Evolutionary conservation across 2,888 invertebrate genomes (phyloP).

Genomic region (Dryadula phaetusa): DNA sequence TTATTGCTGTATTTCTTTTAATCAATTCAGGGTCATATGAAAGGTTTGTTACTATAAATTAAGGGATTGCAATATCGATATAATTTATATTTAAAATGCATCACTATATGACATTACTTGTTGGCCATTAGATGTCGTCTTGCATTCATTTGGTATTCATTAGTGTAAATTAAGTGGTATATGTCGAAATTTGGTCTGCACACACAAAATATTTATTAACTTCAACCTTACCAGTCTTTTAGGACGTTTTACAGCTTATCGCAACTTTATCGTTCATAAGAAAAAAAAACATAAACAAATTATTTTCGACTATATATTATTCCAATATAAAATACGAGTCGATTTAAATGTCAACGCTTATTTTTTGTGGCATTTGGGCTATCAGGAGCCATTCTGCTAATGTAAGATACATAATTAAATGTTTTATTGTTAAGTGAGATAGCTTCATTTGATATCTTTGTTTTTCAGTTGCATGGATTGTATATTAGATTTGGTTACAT

Average conservation of each 20-base stretch:
- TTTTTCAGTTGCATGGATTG: constrained; percentile 59
- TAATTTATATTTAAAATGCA: constrained; percentile 17
- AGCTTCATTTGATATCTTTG: constrained; percentile 71
- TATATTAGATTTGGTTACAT: constrained; percentile 52
- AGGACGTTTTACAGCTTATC: constrained; percentile 58
- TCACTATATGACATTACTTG: constrained; percentile 34
- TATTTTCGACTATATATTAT: constrained; percentile 42
- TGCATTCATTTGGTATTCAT: constrained; percentile 79
- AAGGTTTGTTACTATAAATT: background rate
- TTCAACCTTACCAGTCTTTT: constrained; percentile 62
- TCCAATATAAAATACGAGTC: constrained; percentile 40
- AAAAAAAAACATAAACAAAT: constrained; percentile 43
- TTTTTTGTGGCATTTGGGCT: constrained; percentile 57
- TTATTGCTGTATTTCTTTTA: background rate
- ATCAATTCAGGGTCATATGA: background rate
- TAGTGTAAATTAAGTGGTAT: constrained; percentile 83
- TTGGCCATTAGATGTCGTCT: constrained; percentile 63
- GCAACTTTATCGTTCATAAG: constrained; percentile 32
- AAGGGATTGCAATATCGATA: constrained; percentile 26
- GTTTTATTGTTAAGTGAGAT: constrained; percentile 72
- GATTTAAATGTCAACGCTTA: constrained; percentile 67
- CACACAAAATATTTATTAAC: constrained; percentile 79
- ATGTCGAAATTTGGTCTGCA: constrained; percentile 75
- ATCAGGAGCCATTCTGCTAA: constrained; percentile 73
- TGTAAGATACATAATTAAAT: constrained; percentile 73